Percentiles rank a stretch among this genome's conserved stretches.
phyloP scores from a whole-genome alignment of 2,113 vertebrate species.

The Gymnocephalus cernua region DNA sequence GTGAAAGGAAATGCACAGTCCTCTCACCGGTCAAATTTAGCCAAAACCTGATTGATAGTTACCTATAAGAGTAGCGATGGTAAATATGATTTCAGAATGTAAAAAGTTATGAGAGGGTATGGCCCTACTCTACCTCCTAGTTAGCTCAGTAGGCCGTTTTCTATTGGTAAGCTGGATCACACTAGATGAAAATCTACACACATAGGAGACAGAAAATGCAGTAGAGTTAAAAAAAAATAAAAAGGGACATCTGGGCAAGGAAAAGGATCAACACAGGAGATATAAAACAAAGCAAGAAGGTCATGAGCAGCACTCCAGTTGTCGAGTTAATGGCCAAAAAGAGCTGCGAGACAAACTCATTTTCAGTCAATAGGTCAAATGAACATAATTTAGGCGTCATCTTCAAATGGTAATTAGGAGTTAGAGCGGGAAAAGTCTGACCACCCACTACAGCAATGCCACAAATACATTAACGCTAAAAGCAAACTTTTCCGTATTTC shows the following conservation, averaged over 20 bases:
- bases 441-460: slow-evolving; percentile 5
- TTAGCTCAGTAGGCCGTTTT: too few relatives aligned
- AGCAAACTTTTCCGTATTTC: slow-evolving; percentile 1
- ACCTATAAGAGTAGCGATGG: not conserved
- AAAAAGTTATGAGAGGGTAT: not conserved
- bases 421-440: not conserved
- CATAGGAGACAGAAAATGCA: not conserved
- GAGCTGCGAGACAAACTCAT: slow-evolving; percentile 8
- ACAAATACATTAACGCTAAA: not conserved
- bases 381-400: slow-evolving; percentile 34
- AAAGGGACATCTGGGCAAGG: not conserved
- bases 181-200: not conserved
- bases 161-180: too few relatives aligned
- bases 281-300: slow-evolving; percentile 26
- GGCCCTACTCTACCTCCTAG: too few relatives aligned
- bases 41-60: not conserved
- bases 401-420: slow-evolving; percentile 13
- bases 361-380: slow-evolving; percentile 19
- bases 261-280: slow-evolving; percentile 10
- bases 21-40: not conserved
- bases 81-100: not conserved
- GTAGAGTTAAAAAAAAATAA: slow-evolving; percentile 2
- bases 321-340: slow-evolving; percentile 33
- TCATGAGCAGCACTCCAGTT: slow-evolving; percentile 17
- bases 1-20: not conserved